Evolutionary conservation across 2,113 vertebrate species (phyloP), one percentile per base, ranked within the genome.

Genomic region (Pelusios castaneus): DNA sequence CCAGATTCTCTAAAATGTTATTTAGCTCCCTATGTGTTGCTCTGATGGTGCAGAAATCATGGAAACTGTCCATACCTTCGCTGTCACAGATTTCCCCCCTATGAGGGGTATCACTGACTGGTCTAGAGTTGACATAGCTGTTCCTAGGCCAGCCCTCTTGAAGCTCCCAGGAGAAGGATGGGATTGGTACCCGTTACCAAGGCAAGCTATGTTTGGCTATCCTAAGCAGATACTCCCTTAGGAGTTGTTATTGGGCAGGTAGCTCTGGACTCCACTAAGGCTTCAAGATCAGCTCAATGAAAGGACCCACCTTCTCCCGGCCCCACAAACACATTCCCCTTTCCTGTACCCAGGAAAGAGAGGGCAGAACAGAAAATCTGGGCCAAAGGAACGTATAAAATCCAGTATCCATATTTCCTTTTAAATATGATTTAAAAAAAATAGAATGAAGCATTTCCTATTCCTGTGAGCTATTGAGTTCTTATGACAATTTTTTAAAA

Each of bases 311-410:
- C 60, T 67, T 43, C 22, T 43, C 70, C 10, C 21, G 13, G 17
- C 60, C 70, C 22, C 38, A 22, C 21, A 73, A 10, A 75, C 10
- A 75, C 38, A 43, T 25, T 41, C 22, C 5, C 70, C 22, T 75
- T 43, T 67, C 17, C 17, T n/a, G 60, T 4, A n/a, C 17, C 6
- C 60, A 67, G 34, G 34, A n/a, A n/a, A 75, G 24, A 27, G 41
- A 25, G 70, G 38, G 21, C 38, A 75, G 0, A 76, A 6, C 4
- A 92, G 83, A 34, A 91, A 95, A 88, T 78, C 0, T 1, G 2
- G 4, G 4, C 5, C 0, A 41, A n/a, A 56, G 25, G 45, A 1
- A 0, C 1, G 5, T 24, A 2, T 0, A 67, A 4, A 85, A 79
- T 67, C 88, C 51, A 34, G 45, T 10, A 81, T 41, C 38, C 41